These are phyloP conservation scores for Theristicus caerulescens DNA, from an alignment of 2,113 vertebrate species.

Conservation along the genomic window DNA sequence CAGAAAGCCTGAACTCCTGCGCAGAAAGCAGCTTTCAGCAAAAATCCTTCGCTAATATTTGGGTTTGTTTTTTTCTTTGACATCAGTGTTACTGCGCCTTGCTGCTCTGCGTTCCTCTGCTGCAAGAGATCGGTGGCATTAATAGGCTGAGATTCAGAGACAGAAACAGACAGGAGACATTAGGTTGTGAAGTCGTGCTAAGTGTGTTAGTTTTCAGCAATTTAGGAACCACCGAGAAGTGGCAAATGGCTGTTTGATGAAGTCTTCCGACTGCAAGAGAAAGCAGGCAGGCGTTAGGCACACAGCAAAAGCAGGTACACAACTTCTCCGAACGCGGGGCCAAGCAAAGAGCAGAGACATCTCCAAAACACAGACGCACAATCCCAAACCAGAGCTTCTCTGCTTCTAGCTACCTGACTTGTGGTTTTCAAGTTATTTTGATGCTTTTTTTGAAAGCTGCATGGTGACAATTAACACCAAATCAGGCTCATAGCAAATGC, in stretches of 20 bases:
- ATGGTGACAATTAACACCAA: not conserved
- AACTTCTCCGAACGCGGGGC: not conserved
- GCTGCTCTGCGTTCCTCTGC: not conserved
- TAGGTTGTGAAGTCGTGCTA: not conserved
- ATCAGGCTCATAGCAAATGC: not conserved
- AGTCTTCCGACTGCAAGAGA: constrained; percentile 2
- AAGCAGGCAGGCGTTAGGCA: not conserved
- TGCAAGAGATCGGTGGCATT: not conserved
- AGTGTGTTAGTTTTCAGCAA: not conserved
- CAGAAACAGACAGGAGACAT: not conserved
- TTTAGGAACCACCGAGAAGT: not conserved
- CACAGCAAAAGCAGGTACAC: not conserved
- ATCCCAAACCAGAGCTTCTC: not conserved
- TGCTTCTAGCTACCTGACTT: not conserved
- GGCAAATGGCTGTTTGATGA: not conserved
- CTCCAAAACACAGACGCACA: not conserved
- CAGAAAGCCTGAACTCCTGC: not conserved
- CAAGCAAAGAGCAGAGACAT: fast-evolving
- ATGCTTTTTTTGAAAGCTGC: not conserved
- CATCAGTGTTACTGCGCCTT: not conserved
- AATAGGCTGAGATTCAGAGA: not conserved
- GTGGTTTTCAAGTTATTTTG: not conserved
- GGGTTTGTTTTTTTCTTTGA: not conserved
- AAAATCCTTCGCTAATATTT: not conserved
- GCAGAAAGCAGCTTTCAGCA: not conserved